Conservation (phyloP, 2,797 vertebrate species). For the Pitangus sulphuratus region DNA sequence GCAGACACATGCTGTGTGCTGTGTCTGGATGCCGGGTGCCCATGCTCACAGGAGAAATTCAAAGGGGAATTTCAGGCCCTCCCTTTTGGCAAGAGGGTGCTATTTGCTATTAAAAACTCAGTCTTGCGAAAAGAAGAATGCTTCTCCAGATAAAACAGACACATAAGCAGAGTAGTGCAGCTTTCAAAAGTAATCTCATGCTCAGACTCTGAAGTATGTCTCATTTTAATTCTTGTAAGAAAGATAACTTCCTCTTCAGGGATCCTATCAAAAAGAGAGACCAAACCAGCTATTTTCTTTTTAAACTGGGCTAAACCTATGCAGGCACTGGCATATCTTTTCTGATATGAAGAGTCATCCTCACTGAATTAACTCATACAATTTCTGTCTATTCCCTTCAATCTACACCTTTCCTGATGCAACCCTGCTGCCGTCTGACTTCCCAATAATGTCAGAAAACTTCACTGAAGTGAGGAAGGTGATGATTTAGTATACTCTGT, state of each 20-base stretch:
- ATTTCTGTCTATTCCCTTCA: neutral
- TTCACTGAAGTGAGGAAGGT: neutral
- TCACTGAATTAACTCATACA: neutral
- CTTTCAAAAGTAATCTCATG: neutral
- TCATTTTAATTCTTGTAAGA: neutral
- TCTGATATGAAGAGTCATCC: neutral
- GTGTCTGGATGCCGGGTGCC: neutral
- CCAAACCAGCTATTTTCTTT: neutral
- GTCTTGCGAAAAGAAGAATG: neutral
- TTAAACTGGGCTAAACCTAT: neutral
- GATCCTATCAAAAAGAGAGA: neutral
- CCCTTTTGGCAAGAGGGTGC: neutral
- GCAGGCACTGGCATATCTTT: neutral
- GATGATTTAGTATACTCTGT: neutral
- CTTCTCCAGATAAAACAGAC: neutral
- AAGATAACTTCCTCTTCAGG: neutral
- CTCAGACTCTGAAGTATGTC: neutral
- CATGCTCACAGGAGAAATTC: accelerated
- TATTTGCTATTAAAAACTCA: neutral
- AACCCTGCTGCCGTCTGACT: neutral
- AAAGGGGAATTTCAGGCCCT: neutral
- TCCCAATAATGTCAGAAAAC: neutral
- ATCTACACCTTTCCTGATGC: neutral
- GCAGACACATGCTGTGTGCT: neutral
- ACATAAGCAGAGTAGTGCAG: neutral